Percentiles rank a stretch among this genome's conserved stretches.
These are phyloP conservation scores for Diaperis boleti DNA, from an alignment of 2,888 invertebrate genomes.

Conservation along the genomic window DNA sequence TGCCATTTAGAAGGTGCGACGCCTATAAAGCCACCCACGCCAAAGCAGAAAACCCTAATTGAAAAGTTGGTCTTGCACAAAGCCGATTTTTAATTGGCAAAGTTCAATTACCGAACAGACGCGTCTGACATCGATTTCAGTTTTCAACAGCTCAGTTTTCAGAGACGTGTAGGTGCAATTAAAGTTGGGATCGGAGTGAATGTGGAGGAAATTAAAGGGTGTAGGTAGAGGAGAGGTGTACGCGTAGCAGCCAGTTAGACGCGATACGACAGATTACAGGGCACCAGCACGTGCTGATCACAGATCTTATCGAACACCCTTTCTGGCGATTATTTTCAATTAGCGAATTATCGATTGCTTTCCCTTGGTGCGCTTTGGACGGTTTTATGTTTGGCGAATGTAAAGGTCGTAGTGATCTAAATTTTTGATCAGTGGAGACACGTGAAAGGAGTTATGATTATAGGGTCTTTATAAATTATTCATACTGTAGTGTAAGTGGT, in stretches of 20 bases:
- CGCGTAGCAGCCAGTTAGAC: constrained; percentile 57
- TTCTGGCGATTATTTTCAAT: not conserved
- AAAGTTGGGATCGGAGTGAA: constrained; percentile 57
- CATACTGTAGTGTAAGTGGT: too few species aligned
- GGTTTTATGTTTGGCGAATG: too few species aligned
- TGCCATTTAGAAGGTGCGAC: too few species aligned
- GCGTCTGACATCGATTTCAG: constrained; percentile 51
- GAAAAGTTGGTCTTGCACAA: constrained; percentile 24
- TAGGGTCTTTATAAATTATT: too few species aligned
- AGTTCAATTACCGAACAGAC: constrained; percentile 35
- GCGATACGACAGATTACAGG: constrained; percentile 60
- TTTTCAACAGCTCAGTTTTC: constrained; percentile 57
- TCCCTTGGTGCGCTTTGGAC: too few species aligned
- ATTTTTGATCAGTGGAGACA: too few species aligned
- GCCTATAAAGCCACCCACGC: too few species aligned
- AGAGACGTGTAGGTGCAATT: constrained; percentile 55
- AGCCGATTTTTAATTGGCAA: constrained; percentile 41
- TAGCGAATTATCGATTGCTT: too few species aligned
- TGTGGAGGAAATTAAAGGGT: constrained; percentile 61
- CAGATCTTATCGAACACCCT: constrained; percentile 23
- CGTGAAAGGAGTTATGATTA: too few species aligned
- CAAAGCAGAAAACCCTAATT: constrained; percentile 19
- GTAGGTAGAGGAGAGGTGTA: constrained; percentile 58
- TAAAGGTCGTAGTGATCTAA: too few species aligned
- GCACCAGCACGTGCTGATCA: constrained; percentile 51